These are phyloP conservation scores for Trichogramma evanescens DNA, from an alignment of 2,888 invertebrate genomes.

Conservation along the genomic window DNA sequence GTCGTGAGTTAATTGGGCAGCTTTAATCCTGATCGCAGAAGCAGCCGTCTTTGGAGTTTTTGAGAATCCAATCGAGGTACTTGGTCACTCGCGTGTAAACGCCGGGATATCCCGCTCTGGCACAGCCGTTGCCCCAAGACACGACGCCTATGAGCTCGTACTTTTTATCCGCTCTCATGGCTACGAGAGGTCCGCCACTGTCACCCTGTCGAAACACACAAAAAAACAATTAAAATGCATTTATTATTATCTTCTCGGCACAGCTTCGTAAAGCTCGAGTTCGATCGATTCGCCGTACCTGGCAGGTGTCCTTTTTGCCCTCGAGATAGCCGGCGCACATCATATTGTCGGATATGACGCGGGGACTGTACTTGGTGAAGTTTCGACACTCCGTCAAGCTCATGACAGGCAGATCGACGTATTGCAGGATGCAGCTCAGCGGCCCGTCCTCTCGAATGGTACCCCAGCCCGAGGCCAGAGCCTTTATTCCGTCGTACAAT, in stretches of 20 bases:
- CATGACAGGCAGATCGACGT: constrained; percentile 70
- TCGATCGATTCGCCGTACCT: constrained; percentile 50
- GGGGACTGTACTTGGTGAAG: constrained; percentile 68
- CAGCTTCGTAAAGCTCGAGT: neutral
- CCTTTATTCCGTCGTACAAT: constrained; percentile 65
- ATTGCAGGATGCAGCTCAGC: constrained; percentile 74
- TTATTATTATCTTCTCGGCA: neutral
- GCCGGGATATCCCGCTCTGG: constrained; percentile 75
- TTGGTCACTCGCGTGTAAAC: constrained; percentile 79
- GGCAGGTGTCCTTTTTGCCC: constrained; percentile 75
- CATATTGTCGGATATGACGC: constrained; percentile 86
- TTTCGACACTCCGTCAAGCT: constrained; percentile 45
- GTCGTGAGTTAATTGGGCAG: constrained; percentile 6
- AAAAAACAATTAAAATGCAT: neutral
- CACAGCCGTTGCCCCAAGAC: constrained; percentile 87
- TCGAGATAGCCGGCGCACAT: constrained; percentile 74
- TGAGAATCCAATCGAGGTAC: constrained; percentile 73
- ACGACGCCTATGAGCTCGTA: constrained; percentile 80
- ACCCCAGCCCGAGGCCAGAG: constrained; percentile 81
- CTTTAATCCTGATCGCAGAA: constrained; percentile 61
- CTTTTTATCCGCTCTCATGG: constrained; percentile 63
- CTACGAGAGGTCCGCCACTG: constrained; percentile 72
- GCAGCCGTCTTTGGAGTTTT: constrained; percentile 74
- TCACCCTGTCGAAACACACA: constrained; percentile 56
- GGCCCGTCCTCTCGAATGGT: constrained; percentile 79